phyloP scores from a whole-genome alignment of 2,888 invertebrate genomes.

The Steinernema hermaphroditum region DNA sequence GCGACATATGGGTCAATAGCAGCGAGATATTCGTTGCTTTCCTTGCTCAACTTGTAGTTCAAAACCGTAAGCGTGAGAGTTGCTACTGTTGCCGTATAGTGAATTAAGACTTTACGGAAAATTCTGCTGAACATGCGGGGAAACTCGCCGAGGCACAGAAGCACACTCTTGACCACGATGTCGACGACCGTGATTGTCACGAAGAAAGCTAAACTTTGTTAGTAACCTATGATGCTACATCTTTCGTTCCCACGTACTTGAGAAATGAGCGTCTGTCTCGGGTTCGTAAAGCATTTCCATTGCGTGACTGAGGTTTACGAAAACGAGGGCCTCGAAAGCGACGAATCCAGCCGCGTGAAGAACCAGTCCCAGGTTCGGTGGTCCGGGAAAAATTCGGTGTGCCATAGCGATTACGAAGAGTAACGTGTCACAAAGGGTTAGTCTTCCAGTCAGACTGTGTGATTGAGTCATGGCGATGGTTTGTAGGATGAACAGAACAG shows the following conservation, averaged over 20 bases:
- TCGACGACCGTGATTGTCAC: background rate
- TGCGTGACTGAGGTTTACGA: conserved; percentile 40
- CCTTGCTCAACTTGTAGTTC: conserved; percentile 6
- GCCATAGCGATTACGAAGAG: conserved; percentile 36
- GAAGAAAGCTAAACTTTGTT: background rate
- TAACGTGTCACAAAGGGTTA: conserved; percentile 37
- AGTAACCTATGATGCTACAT: too few species aligned
- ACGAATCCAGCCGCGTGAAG: conserved; percentile 41
- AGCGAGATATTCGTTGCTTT: conserved; percentile 27
- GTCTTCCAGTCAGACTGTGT: conserved; percentile 27
- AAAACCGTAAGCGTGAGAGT: background rate
- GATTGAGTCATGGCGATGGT: conserved; percentile 32
- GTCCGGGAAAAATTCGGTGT: conserved; percentile 27
- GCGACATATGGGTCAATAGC: conserved; percentile 35
- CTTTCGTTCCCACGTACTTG: conserved; percentile 27
- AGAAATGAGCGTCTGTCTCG: conserved; percentile 34
- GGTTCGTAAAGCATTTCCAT: conserved; percentile 38
- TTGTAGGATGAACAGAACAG: conserved; percentile 32
- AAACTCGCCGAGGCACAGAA: conserved; percentile 11
- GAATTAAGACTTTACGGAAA: background rate
- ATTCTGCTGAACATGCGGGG: conserved; percentile 18
- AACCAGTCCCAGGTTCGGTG: conserved; percentile 31
- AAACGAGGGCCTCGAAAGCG: conserved; percentile 38
- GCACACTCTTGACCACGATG: background rate
- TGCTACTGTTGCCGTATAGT: conserved; percentile 10